These are phyloP conservation scores for Nemotelus pantherinus DNA, from an alignment of 2,888 invertebrate genomes.

Conservation along the genomic window DNA sequence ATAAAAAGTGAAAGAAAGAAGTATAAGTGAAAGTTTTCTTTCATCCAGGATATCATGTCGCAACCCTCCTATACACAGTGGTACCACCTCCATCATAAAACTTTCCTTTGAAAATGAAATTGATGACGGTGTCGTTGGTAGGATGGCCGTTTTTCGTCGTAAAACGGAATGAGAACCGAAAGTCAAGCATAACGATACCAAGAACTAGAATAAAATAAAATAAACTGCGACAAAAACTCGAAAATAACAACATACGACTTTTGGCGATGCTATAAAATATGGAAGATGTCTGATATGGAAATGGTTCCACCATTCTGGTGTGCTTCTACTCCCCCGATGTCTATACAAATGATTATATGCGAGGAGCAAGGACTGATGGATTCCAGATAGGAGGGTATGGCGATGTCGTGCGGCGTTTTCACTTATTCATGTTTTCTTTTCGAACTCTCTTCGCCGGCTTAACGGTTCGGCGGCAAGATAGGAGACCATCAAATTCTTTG, in stretches of 20 bases:
- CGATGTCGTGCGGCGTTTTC: no score
- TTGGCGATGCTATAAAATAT: slow-evolving; percentile 15
- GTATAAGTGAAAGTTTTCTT: slow-evolving; percentile 19
- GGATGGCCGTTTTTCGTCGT: background rate
- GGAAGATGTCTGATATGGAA: slow-evolving; percentile 16
- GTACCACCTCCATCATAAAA: background rate
- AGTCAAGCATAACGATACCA: background rate
- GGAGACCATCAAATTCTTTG: background rate
- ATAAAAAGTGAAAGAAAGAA: slow-evolving; percentile 24
- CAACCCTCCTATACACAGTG: background rate
- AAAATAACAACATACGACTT: slow-evolving; percentile 14
- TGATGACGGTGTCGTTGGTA: background rate
- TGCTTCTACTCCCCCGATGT: background rate
- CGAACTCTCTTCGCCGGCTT: no score
- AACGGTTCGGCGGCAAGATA: no score
- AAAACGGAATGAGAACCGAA: background rate
- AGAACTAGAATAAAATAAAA: slow-evolving; percentile 16
- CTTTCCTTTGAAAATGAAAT: background rate
- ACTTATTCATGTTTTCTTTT: no score
- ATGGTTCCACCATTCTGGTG: background rate
- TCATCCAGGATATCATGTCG: background rate
- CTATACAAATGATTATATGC: no score
- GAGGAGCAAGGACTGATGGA: background rate
- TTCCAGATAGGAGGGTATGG: background rate
- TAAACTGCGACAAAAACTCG: slow-evolving; percentile 15